Percentiles rank a stretch among this genome's conserved stretches.
These are phyloP conservation scores for Melinopterus prodromus DNA, from an alignment of 2,888 invertebrate species.

Conservation along the genomic window DNA sequence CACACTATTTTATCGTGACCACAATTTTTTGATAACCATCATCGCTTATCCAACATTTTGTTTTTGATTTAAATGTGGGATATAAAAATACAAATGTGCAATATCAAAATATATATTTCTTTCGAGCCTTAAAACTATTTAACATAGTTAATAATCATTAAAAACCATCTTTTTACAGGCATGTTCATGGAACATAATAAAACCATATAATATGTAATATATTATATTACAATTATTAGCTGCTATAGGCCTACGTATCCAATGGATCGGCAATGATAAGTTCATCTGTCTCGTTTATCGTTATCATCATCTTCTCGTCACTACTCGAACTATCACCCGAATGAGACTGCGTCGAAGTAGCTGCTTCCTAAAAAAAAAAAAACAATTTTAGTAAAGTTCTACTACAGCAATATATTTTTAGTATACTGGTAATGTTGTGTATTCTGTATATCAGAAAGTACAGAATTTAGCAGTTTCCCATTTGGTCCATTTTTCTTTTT, in stretches of 20 bases:
- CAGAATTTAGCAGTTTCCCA: not conserved
- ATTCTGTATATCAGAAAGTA: not conserved
- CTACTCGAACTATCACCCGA: conserved; percentile 75
- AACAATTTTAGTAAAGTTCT: conserved; percentile 17
- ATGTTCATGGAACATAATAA: conserved; percentile 32
- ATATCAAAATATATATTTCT: not conserved
- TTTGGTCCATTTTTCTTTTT: not conserved
- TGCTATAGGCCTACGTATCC: conserved; percentile 39
- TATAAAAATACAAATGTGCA: not conserved
- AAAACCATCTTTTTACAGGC: conserved; percentile 30
- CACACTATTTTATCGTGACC: too few relatives aligned
- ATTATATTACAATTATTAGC: conserved; percentile 22
- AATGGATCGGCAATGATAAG: conserved; percentile 59
- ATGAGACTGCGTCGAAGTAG: conserved; percentile 77
- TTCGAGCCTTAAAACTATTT: not conserved
- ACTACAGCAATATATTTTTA: not conserved
- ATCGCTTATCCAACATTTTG: too few relatives aligned
- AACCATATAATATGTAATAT: conserved; percentile 10
- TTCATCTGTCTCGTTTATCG: conserved; percentile 66
- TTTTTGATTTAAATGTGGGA: not conserved
- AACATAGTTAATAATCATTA: conserved; percentile 23
- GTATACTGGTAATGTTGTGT: not conserved
- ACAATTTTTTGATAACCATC: too few relatives aligned
- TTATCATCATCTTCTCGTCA: conserved; percentile 81
- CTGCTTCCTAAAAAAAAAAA: conserved; percentile 67